These are phyloP conservation scores for Drosophila pachea DNA, from an alignment of 1,140 invertebrate genomes.

Conservation along the genomic window DNA sequence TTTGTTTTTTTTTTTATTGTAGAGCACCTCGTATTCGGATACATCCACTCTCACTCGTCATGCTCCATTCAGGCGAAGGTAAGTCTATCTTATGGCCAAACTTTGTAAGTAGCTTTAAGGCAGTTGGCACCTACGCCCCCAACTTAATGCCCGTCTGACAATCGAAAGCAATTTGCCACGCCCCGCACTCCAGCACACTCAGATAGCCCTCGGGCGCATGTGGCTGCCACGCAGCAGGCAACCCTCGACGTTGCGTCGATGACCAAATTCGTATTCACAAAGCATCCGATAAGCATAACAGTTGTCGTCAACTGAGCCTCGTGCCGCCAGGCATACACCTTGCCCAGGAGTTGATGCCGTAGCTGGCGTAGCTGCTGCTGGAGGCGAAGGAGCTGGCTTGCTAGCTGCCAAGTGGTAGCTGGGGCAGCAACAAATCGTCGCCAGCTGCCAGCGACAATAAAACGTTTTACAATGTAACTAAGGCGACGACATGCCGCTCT, in stretches of 20 bases:
- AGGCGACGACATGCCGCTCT: conserved; percentile 56
- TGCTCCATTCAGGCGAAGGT: neutral
- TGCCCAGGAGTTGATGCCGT: conserved; percentile 22
- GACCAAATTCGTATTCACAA: conserved; percentile 71
- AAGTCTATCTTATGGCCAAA: conserved; percentile 47
- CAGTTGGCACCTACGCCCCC: conserved; percentile 66
- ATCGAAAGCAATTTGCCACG: conserved; percentile 68
- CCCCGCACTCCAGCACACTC: conserved; percentile 4
- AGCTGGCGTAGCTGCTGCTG: conserved; percentile 20
- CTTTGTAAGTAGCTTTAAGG: conserved; percentile 57
- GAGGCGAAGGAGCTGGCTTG: neutral
- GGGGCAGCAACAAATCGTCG: conserved; percentile 67
- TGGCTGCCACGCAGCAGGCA: conserved; percentile 6
- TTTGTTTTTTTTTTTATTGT: neutral
- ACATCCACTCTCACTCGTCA: neutral
- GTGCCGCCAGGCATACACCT: conserved; percentile 64
- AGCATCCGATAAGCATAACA: conserved; percentile 76
- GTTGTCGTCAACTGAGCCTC: conserved; percentile 63
- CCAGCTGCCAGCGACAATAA: conserved; percentile 69
- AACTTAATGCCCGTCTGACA: conserved; percentile 55
- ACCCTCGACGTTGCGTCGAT: conserved; percentile 23
- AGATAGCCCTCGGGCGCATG: neutral
- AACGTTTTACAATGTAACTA: conserved; percentile 76
- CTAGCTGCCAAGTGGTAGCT: neutral
- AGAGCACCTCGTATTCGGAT: neutral